Base-by-base conservation (phyloP, 2,113 vertebrate species). In the Miniopterus natalensis region DNA sequence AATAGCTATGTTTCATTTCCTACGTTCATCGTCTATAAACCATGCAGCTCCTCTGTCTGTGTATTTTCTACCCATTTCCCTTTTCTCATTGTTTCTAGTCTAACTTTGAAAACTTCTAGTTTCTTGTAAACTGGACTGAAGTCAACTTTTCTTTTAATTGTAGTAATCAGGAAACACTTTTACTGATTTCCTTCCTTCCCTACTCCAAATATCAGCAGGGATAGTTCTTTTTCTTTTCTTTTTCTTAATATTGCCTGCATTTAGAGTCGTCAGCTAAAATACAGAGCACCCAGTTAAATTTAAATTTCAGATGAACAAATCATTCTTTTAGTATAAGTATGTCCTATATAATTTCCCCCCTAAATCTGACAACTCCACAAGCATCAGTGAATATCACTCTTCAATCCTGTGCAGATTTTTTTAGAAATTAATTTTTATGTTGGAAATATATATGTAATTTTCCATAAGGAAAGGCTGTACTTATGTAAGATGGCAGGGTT, bases 391-490 rank as follows among this genome's bases (percentile, higher is more conserved):
- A 80, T 36, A 31, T 23, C 9, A 8, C 66, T 88, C n/a, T 59
- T 71, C 47, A 61, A 27, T 47, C 36, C 68, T 53, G 27, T 29
- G 2, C 20, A 80, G 1, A 59, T 17, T 66, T 23, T 29, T 75
- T 80, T 36, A 92, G 31, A 90, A 63, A 77, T 51, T 93, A 65
- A 80, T 84, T 70, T 92, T 93, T 73, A 83, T 15, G 4, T 77
- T 71, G 49, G 25, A 78, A 93, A 89, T 49, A 57, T 47, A 77
- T 66, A 36, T 36, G 18, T 63, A 49, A 51, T 51, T 73, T 73
- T 95, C 47, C 63, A 78, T 47, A 88, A 83, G 86, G 4, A 84
- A 57, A 94, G 49, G 9, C 40, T 45, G 68, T 68, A 3, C 14
- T 15, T 77, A 27, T 23, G 36, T 65, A 25, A 23, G 42, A 55